These are phyloP conservation scores for Heterotis niloticus DNA, from an alignment of 2,113 vertebrate species.

Conservation along the genomic window DNA sequence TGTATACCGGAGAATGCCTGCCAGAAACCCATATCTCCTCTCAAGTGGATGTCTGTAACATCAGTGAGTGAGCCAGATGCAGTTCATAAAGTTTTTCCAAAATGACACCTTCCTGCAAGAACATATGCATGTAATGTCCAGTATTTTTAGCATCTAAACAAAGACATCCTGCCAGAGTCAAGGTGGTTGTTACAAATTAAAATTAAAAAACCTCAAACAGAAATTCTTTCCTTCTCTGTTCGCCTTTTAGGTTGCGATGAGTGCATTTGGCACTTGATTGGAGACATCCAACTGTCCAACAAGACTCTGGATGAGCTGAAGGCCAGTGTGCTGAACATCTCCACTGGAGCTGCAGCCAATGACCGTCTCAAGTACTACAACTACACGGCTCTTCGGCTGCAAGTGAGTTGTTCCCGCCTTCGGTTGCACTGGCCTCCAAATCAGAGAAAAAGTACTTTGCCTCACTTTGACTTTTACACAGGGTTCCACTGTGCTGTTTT, in stretches of 20 bases:
- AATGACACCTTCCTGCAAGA: no score
- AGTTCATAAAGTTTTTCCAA: not conserved
- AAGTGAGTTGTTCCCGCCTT: constrained; percentile 47
- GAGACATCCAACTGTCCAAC: constrained; percentile 75
- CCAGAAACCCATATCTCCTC: constrained; percentile 52
- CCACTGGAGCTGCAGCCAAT: constrained; percentile 83
- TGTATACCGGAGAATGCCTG: constrained; percentile 83
- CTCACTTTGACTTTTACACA: no score
- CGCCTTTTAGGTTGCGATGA: constrained; percentile 80
- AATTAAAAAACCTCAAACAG: not conserved
- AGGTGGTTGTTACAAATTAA: no score
- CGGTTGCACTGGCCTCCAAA: no score
- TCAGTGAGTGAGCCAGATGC: constrained; percentile 52
- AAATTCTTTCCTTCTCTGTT: not conserved
- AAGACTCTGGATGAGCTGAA: constrained; percentile 79
- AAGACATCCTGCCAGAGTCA: no score
- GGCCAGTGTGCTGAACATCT: constrained; percentile 78
- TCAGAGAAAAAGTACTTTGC: no score
- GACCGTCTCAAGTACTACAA: constrained; percentile 82
- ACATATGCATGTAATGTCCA: not conserved
- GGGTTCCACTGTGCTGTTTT: no score
- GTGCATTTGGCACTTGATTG: constrained; percentile 89
- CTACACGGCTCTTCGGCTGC: constrained; percentile 71
- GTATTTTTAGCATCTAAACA: not conserved
- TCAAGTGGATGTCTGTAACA: constrained; percentile 62